Base-by-base conservation (phyloP, 2,797 vertebrate species). In the Tangara arthus region DNA sequence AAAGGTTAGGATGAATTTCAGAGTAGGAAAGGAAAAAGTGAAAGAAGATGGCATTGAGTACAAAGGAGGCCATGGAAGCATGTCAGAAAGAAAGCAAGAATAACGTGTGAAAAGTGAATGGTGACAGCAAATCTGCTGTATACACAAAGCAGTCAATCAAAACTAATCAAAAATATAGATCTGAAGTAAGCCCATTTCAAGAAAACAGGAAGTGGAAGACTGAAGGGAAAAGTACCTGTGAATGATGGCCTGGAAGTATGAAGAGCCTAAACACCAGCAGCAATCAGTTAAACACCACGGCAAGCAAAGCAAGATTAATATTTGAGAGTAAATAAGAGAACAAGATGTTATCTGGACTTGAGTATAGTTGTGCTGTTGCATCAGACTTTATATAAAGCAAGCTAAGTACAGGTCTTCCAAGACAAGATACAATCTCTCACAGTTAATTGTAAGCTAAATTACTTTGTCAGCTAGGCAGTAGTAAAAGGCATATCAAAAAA, bases 71-170 rank as follows among this genome's bases (percentile, higher is more conserved):
- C 41, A 78, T 0, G 37, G 30, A 82, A 50, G 26, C 1, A 1
- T 15, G 35, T 50, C n/a, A 76, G 42, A 72, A 64, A 26, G 34
- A 23, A 82, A 28, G 26, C 35, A 75, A 72, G 44, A 82, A 27
- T 49, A 73, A 87, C 0, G 0, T 18, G 19, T 0, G 0, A 72
- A 20, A 73, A 68, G 12, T 17, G 11, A 93, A 44, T 9, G 34
- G 34, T 81, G 53, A 86, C 11, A 39, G 37, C 53, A 50, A 72
- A 78, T 47, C 61, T 53, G 15, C 42, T 73, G 46, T 57, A 60
- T 2, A 17, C 20, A 68, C 3, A 10, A 64, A 57, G 19, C 10
- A 46, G 39, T 39, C 68, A 69, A 44, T 27, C 28, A 64, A 87
- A 80, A 75, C 24, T 34, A 64, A 64, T 26, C 42, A 77, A 80